These are phyloP conservation scores for Meghimatium bilineatum DNA, from an alignment of 2,888 invertebrate genomes.

Conservation along the genomic window DNA sequence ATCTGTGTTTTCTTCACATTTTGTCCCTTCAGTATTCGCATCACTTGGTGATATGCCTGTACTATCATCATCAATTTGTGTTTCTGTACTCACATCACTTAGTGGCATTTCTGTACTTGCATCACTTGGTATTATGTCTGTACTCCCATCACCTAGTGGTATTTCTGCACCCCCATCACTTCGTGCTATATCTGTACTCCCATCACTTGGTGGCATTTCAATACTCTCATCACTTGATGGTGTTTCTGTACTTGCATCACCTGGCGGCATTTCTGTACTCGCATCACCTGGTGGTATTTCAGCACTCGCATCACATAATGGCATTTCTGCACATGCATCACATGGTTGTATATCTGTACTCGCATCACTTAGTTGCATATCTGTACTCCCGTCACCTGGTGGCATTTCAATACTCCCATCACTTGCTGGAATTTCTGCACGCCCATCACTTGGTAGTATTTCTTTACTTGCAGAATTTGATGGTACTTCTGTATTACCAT, in stretches of 20 bases:
- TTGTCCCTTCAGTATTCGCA: background rate
- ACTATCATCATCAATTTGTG: background rate
- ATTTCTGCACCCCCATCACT: background rate
- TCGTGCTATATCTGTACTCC: background rate
- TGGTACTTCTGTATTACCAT: background rate
- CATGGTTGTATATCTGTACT: background rate
- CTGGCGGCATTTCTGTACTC: background rate
- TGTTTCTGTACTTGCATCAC: too few relatives aligned
- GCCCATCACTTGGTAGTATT: background rate
- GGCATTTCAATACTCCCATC: background rate
- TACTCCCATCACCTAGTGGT: background rate
- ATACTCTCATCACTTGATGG: background rate
- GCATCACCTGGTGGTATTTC: background rate
- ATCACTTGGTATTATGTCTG: background rate
- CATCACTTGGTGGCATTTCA: background rate
- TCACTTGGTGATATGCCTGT: background rate
- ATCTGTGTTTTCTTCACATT: too few relatives aligned
- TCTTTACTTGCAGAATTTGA: background rate
- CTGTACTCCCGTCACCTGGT: background rate
- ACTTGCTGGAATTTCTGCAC: background rate
- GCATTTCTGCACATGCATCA: background rate
- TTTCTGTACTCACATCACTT: background rate
- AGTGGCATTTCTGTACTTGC: too few relatives aligned
- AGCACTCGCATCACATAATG: too few relatives aligned
- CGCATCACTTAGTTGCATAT: background rate